These are phyloP conservation scores for Phyllotis vaccarum DNA, from an alignment of 2,797 vertebrate genomes.

Conservation along the genomic window DNA sequence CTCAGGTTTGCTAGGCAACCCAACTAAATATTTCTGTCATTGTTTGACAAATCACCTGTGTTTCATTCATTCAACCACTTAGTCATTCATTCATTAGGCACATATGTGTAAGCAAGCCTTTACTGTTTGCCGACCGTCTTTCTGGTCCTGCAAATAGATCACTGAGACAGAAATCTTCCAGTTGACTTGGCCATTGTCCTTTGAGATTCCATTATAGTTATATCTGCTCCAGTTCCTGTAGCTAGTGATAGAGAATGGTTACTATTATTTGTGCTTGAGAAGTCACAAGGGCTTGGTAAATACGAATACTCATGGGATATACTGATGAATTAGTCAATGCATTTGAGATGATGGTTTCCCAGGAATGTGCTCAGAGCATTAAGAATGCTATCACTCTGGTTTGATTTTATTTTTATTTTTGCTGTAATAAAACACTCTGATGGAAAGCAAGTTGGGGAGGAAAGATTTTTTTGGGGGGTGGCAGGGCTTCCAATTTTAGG, in stretches of 20 bases:
- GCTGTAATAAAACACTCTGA: background rate
- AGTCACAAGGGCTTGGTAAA: background rate
- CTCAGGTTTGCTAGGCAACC: background rate
- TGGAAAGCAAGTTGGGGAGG: background rate
- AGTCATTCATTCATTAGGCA: background rate
- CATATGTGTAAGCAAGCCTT: background rate
- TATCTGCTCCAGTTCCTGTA: conserved; percentile 3
- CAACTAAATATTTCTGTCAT: background rate
- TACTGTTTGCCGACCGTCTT: background rate
- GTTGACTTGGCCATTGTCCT: background rate
- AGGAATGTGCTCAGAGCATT: background rate
- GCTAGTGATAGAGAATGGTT: background rate
- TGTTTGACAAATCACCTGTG: background rate
- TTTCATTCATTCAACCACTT: background rate
- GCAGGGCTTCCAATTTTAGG: background rate
- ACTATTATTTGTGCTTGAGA: background rate
- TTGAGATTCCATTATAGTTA: background rate
- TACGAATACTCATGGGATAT: background rate
- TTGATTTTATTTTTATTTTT: background rate
- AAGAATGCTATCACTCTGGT: background rate
- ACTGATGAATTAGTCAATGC: conserved; percentile 10
- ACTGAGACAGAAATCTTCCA: background rate
- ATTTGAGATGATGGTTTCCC: background rate
- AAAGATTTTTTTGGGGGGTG: background rate
- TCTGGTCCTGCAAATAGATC: background rate